Evolutionary conservation across 2,888 invertebrate genomes (phyloP).

Genomic region (Caenorhabditis sp.): DNA sequence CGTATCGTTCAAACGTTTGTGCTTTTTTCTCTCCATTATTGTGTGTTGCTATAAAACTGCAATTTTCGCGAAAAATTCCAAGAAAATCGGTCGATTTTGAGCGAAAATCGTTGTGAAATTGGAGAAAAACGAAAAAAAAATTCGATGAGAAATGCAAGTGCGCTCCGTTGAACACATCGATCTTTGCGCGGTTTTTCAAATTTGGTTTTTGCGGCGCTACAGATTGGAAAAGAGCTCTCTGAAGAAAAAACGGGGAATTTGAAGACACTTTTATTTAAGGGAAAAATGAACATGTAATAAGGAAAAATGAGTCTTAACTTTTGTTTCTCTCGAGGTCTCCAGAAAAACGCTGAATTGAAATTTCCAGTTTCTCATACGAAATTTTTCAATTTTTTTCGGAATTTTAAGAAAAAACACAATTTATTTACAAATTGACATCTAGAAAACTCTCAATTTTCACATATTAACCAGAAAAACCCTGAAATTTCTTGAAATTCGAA

Average conservation of each 20-base stretch:
- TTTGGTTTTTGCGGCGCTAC: neutral
- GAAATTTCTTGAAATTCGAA: too few species aligned
- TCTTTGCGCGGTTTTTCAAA: slow-evolving; percentile 5
- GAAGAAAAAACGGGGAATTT: neutral
- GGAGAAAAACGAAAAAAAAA: slow-evolving; percentile 32
- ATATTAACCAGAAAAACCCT: too few species aligned
- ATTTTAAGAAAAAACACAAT: too few species aligned
- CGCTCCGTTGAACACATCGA: neutral
- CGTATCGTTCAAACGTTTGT: slow-evolving; percentile 55
- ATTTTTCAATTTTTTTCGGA: too few species aligned
- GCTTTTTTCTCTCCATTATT: slow-evolving; percentile 60
- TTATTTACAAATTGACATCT: too few species aligned
- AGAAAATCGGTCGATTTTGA: neutral
- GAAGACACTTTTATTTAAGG: too few species aligned
- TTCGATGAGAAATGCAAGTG: neutral
- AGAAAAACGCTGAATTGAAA: too few species aligned
- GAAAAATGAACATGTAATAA: too few species aligned
- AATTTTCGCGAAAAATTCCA: neutral
- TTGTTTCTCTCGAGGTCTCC: too few species aligned
- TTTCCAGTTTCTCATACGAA: too few species aligned
- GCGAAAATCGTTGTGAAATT: slow-evolving; percentile 21
- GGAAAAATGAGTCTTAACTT: too few species aligned
- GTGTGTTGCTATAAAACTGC: neutral
- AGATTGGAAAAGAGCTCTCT: neutral
- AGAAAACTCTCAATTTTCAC: too few species aligned